Percentiles rank a stretch among this genome's conserved stretches.
Conservation (phyloP, 2,113 vertebrate species). For the Myrmecophaga tridactyla region DNA sequence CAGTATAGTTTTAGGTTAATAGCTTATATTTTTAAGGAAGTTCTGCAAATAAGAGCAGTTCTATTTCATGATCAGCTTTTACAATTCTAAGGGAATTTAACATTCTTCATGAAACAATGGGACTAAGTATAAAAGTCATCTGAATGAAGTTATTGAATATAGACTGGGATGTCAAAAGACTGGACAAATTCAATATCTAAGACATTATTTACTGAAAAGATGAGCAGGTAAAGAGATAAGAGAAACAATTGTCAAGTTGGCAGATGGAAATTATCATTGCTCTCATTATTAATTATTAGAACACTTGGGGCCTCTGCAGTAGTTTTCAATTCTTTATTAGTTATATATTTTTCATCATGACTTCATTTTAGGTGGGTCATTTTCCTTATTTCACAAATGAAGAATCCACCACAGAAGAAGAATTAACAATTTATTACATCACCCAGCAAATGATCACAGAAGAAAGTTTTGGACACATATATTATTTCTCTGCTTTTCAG, state of each 20-base stretch:
- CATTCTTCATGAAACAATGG: background rate
- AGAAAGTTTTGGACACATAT: background rate
- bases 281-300: background rate
- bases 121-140: background rate
- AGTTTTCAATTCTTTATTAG: background rate
- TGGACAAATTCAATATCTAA: background rate
- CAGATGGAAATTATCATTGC: background rate
- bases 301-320: background rate
- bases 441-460: background rate
- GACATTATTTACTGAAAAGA: background rate
- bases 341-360: background rate
- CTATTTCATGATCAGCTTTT: background rate
- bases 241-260: background rate
- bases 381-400: slow-evolving; percentile 18
- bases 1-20: background rate
- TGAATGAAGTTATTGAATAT: background rate
- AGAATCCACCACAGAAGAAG: background rate
- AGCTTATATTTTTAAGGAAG: background rate
- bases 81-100: background rate
- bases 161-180: background rate
- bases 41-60: background rate
- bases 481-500: slow-evolving; percentile 1
- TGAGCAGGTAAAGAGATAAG: background rate
- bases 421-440: background rate
- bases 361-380: background rate